Percentiles rank a stretch among this genome's conserved stretches.
These are phyloP conservation scores for Belgica antarctica DNA, from an alignment of 2,888 invertebrate genomes.

Conservation along the genomic window DNA sequence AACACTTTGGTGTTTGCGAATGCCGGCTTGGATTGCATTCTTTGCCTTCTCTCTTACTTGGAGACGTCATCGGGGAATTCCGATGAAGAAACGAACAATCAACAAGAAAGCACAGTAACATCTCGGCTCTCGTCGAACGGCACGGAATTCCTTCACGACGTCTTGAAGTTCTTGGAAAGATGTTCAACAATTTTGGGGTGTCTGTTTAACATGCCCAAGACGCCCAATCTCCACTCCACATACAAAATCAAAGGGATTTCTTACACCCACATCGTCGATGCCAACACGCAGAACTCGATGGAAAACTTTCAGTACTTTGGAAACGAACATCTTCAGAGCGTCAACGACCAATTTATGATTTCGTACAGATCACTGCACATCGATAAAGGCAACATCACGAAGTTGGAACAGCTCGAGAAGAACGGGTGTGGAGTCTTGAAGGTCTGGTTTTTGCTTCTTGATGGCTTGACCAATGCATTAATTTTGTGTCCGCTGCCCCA, in stretches of 20 bases:
- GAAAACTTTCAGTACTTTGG: constrained; percentile 69
- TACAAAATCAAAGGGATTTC: constrained; percentile 77
- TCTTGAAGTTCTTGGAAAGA: constrained; percentile 78
- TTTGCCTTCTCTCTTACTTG: constrained; percentile 73
- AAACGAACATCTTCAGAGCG: constrained; percentile 61
- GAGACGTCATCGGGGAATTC: constrained; percentile 59
- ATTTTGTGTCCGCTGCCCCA: constrained; percentile 85
- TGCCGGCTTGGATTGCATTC: constrained; percentile 89
- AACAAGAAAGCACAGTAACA: constrained; percentile 52
- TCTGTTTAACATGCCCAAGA: constrained; percentile 94
- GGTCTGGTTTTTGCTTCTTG: constrained; percentile 86
- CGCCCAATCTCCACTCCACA: constrained; percentile 87
- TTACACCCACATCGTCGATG: constrained; percentile 77
- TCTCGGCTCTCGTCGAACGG: constrained; percentile 52
- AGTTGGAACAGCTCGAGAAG: constrained; percentile 64
- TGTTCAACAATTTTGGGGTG: constrained; percentile 84
- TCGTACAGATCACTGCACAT: constrained; percentile 55
- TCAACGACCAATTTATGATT: constrained; percentile 64
- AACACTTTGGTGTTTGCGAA: constrained; percentile 91
- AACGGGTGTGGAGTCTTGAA: constrained; percentile 75
- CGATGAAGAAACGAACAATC: constrained; percentile 58
- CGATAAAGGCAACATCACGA: constrained; percentile 55
- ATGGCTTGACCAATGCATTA: constrained; percentile 77
- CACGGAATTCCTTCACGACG: constrained; percentile 61
- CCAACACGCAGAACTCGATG: constrained; percentile 72